Percentiles rank a stretch among this genome's conserved stretches.
Evolutionary conservation across 2,888 invertebrate species (phyloP).

Genomic region (Gymnoscelis rufifasciata): DNA sequence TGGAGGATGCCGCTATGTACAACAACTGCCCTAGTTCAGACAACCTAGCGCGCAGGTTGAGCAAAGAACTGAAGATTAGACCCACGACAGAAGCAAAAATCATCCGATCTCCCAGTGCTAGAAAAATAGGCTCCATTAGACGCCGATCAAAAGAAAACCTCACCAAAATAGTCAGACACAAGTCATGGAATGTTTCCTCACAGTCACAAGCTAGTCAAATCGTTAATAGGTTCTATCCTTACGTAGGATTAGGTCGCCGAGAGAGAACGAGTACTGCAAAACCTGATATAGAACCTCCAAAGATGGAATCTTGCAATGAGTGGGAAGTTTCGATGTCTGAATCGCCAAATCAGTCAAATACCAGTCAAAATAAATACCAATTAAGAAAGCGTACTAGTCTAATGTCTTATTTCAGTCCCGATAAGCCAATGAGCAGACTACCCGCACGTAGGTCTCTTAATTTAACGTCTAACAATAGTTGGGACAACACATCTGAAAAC

Average conservation of each 20-base stretch:
- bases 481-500: conserved; percentile 54
- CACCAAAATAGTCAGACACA: conserved; percentile 78
- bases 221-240: conserved; percentile 72
- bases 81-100: conserved; percentile 84
- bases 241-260: conserved; percentile 70
- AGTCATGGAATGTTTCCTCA: conserved; percentile 81
- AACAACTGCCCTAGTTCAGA: conserved; percentile 82
- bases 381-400: conserved; percentile 58
- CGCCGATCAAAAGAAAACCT: conserved; percentile 84
- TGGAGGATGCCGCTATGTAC: conserved; percentile 82
- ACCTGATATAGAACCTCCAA: conserved; percentile 42
- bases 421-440: conserved; percentile 54
- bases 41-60: conserved; percentile 83
- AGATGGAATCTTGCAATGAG: conserved; percentile 40
- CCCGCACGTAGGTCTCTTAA: conserved; percentile 61
- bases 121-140: conserved; percentile 87
- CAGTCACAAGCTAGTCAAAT: conserved; percentile 62
- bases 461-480: conserved; percentile 49
- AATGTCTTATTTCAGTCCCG: conserved; percentile 50
- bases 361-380: conserved; percentile 53
- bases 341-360: conserved; percentile 49
- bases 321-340: conserved; percentile 57
- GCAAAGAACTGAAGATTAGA: conserved; percentile 86
- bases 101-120: conserved; percentile 88
- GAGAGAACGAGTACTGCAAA: conserved; percentile 59